phyloP scores from a whole-genome alignment of 2,113 vertebrate genomes.

The Entomyzon cyanotis region DNA sequence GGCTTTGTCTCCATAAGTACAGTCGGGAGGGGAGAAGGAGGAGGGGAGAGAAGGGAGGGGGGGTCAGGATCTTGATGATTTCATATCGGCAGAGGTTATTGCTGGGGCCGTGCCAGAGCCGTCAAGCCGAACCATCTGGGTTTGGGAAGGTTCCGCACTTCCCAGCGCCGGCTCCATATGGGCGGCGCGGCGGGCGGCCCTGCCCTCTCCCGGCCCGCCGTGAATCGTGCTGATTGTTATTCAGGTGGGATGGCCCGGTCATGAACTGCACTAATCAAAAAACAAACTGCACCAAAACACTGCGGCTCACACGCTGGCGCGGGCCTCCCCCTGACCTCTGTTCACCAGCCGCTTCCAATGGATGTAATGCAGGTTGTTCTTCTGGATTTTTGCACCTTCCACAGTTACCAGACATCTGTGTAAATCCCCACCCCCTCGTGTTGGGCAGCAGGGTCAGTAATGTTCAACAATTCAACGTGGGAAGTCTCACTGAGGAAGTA shows the following conservation, averaged over 20 bases:
- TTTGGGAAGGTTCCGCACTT: constrained; percentile 46
- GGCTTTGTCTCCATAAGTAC: constrained; percentile 38
- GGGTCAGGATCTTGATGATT: background rate
- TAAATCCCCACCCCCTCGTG: constrained; percentile 69
- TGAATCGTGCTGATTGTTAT: constrained; percentile 71
- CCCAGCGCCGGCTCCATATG: constrained; percentile 58
- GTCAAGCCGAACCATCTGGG: constrained; percentile 58
- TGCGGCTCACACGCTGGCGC: constrained; percentile 59
- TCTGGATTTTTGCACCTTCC: constrained; percentile 73
- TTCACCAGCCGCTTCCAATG: constrained; percentile 59
- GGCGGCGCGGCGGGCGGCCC: background rate
- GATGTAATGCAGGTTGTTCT: constrained; percentile 67
- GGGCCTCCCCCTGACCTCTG: constrained; percentile 70
- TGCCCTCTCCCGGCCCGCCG: constrained; percentile 63
- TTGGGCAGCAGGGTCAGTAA: constrained; percentile 76
- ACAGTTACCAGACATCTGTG: constrained; percentile 75
- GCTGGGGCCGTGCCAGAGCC: constrained; percentile 56
- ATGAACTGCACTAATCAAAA: constrained; percentile 72
- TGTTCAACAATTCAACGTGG: constrained; percentile 79
- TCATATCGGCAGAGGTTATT: constrained; percentile 9
- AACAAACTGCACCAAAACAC: constrained; percentile 70
- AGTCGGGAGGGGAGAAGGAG: background rate
- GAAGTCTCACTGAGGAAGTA: constrained; percentile 80
- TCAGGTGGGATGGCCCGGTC: constrained; percentile 73
- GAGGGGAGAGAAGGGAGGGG: background rate